Evolutionary conservation across 2,797 vertebrate genomes (phyloP).

Genomic region (Neopelma chrysocephalum): DNA sequence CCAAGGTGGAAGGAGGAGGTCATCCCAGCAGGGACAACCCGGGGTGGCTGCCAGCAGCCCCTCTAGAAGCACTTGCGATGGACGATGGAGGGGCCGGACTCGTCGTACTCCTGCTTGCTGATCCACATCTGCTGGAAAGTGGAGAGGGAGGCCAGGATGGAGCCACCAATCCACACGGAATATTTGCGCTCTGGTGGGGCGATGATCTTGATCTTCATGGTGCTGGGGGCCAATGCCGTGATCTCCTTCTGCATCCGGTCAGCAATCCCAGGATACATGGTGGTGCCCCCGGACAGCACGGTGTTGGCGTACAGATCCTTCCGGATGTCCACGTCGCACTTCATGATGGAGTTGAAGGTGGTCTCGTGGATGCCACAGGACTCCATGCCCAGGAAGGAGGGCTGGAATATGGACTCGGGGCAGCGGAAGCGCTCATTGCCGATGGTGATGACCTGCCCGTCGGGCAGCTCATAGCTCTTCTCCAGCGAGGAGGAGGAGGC

Average conservation of each 20-base stretch:
- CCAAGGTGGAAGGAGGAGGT: neutral
- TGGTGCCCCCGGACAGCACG: slow-evolving; percentile 19
- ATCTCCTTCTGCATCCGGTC: slow-evolving; percentile 75
- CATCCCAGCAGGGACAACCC: neutral
- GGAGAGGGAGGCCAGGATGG: slow-evolving; percentile 76
- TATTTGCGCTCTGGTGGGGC: slow-evolving; percentile 70
- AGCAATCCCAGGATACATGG: slow-evolving; percentile 63
- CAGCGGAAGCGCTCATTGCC: slow-evolving; percentile 80
- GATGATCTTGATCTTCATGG: slow-evolving; percentile 67
- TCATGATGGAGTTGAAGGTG: slow-evolving; percentile 70
- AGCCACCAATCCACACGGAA: slow-evolving; percentile 74
- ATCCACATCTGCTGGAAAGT: slow-evolving; percentile 81
- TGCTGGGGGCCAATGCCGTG: slow-evolving; percentile 45
- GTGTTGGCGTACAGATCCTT: slow-evolving; percentile 60
- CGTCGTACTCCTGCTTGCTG: slow-evolving; percentile 81
- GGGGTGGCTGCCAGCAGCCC: neutral
- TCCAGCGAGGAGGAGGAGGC: slow-evolving; percentile 86
- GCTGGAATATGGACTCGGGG: slow-evolving; percentile 63
- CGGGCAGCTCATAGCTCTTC: slow-evolving; percentile 86
- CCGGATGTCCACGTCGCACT: slow-evolving; percentile 59
- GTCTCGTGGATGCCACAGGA: slow-evolving; percentile 53
- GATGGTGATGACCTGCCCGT: slow-evolving; percentile 88
- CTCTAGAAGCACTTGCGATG: slow-evolving; percentile 72
- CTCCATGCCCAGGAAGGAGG: slow-evolving; percentile 64
- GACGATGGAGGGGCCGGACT: slow-evolving; percentile 68